Conservation (phyloP, 2,797 vertebrate genomes). For the Xyrichtys novacula region DNA sequence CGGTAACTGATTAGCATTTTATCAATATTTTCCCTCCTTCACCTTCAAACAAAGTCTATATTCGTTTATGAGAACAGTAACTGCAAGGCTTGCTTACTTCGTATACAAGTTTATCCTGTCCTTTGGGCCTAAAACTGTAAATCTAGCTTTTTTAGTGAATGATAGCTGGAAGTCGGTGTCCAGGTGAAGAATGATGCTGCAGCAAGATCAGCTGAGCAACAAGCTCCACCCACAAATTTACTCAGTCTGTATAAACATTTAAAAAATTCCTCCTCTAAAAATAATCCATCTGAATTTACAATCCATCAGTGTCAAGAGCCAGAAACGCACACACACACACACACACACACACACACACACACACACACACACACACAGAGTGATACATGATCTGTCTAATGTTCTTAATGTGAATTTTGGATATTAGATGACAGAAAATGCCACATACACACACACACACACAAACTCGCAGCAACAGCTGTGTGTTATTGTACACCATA, state of each 20-base stretch:
- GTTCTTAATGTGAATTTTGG: conserved; percentile 76
- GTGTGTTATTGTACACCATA: conserved; percentile 6
- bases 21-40: no score
- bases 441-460: conserved; percentile 28
- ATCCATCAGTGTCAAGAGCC: conserved; percentile 82
- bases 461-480: conserved; percentile 22
- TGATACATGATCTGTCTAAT: conserved; percentile 81
- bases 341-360: conserved; percentile 12
- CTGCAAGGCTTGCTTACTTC: no score
- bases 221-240: background rate
- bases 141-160: no score
- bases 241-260: background rate
- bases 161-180: no score
- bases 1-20: no score
- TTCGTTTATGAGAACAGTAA: no score
- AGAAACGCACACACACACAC: conserved; percentile 18
- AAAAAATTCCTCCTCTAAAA: conserved; percentile 66
- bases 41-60: no score
- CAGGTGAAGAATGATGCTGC: no score
- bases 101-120: no score
- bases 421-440: conserved; percentile 71
- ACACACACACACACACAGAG: conserved; percentile 24
- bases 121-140: no score
- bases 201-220: conserved; percentile 9
- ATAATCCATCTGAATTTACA: conserved; percentile 88